Base-by-base conservation (phyloP, 2,888 invertebrate genomes). In the Tuta absoluta region DNA sequence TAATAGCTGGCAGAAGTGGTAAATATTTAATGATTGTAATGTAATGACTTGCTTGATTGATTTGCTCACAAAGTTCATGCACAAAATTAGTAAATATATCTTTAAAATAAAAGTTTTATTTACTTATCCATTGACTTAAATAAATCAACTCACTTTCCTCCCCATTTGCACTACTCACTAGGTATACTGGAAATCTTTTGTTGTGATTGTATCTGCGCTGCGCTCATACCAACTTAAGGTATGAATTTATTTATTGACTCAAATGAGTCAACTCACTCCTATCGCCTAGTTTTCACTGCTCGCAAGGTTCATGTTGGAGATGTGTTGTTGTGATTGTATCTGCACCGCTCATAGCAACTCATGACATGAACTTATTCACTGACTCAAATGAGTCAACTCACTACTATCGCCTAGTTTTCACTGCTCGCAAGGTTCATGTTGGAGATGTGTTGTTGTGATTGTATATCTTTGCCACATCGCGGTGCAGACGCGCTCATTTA, bases 401-500 rank as follows among this genome's bases (percentile, higher is more conserved):
- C 28, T 23, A 12, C 24, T 56, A 7, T 17, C 56, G 17, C 10
- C 33, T 17, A 24, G 24, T 28, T 56, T 56, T 14, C 33, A 33
- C 28, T 33, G 59, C 63, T 49, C 49, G 24, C 63, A 37, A 63
- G 58, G 48, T 48, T 41, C 45, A 63, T 41, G 37, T 23, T 63
- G 33, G 33, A 17, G 66, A 67, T 67, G 63, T 62, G 28, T 61
- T 38, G 37, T 33, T 11, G 37, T 73, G 79, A 79, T 80, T 72
- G 69, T 68, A 33, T 77, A 80, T 81, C 81, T 75, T 67, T 68
- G 68, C 67, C 71, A 77, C 77, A 81, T 81, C 80, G 38, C 37
- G 51, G 67, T 70, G 73, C 75, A 71, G 79, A 80, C 84, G 81
- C 76, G 75, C 83, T 85, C 82, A 86, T 87, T 86, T 86, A 85